phyloP scores from a whole-genome alignment of 2,113 vertebrate species.

The Microcebus tavaratra region DNA sequence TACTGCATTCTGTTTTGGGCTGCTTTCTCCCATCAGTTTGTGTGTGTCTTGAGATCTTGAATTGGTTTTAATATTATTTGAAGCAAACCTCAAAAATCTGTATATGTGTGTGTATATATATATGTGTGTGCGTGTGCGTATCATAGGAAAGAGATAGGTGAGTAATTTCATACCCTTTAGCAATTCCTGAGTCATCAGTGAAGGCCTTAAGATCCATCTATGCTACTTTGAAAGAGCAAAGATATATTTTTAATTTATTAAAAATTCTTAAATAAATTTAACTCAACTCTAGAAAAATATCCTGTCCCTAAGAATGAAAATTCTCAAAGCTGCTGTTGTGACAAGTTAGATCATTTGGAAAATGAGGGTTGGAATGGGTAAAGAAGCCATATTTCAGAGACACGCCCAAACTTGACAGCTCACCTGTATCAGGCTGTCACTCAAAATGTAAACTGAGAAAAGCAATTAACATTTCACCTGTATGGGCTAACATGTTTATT shows the following conservation, averaged over 20 bases:
- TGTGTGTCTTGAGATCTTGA: conserved; percentile 34
- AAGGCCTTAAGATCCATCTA: conserved; percentile 28
- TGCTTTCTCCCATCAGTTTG: not conserved
- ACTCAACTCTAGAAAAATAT: conserved; percentile 41
- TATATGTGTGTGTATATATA: not conserved
- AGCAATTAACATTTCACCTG: conserved; percentile 73
- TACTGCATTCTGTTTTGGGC: not conserved
- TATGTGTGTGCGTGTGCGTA: not conserved
- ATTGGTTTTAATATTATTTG: conserved; percentile 31
- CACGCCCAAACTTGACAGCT: conserved; percentile 61
- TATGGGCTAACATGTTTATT: conserved; percentile 71
- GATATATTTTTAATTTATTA: conserved; percentile 28
- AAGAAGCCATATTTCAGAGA: conserved; percentile 61
- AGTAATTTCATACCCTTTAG: not conserved
- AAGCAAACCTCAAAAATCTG: not conserved
- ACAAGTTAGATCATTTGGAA: conserved; percentile 67
- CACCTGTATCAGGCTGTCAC: conserved; percentile 66
- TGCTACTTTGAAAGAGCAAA: conserved; percentile 21
- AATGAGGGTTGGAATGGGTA: conserved; percentile 62
- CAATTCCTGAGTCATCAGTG: not conserved
- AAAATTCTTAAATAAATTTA: conserved; percentile 60
- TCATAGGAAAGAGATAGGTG: not conserved
- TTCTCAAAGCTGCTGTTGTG: conserved; percentile 63
- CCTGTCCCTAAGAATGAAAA: conserved; percentile 63
- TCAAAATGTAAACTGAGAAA: conserved; percentile 74